Evolutionary conservation across 2,113 vertebrate genomes (phyloP), one percentile per base, ranked within the genome.

Genomic region (Calcarius ornatus): DNA sequence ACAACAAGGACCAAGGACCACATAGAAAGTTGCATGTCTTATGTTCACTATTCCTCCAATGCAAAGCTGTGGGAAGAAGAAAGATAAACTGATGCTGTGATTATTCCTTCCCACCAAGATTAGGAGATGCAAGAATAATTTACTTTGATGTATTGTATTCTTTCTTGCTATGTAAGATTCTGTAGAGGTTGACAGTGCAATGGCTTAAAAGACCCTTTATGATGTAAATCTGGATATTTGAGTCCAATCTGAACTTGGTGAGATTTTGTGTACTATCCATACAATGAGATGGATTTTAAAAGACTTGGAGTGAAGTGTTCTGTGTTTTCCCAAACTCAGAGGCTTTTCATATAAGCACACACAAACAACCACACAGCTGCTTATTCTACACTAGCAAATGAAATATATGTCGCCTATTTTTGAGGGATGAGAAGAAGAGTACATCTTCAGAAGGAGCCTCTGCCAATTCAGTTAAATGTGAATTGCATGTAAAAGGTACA

Each of bases 101-200:
- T 57, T 78, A 40, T 81, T 91, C 24, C 47, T 97, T 96, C 93
- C 86, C 95, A 96, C 94, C 88, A 90, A 86, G 94, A 96, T 94
- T 91, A 95, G 31, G 79, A 23, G 25, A 57, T 82, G 54, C 43
- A 84, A 86, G 83, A 96, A 93, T 94, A 68, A 90, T 90, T 91
- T 79, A 47, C 87, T 95, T 93, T 92, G 83, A 85, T 95, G 87
- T 85, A 66, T 89, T 85, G 75, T 95, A 30, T 78, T 92, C 88
- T 93, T 93, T 83, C 76, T 93, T 88, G n/a, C 71, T 83, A 27
- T 93, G 75, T 37, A 91, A 77, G 47, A 45, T 66, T 86, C 64
- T 33, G 2, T 88, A 69, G 86, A 64, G 54, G 69, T 53, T 95
- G 70, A 68, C 54, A 85, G 43, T 90, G 69, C 64, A 96, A 93